Base-by-base conservation (phyloP, 2,797 vertebrate genomes). In the Tragopan temminckii region DNA sequence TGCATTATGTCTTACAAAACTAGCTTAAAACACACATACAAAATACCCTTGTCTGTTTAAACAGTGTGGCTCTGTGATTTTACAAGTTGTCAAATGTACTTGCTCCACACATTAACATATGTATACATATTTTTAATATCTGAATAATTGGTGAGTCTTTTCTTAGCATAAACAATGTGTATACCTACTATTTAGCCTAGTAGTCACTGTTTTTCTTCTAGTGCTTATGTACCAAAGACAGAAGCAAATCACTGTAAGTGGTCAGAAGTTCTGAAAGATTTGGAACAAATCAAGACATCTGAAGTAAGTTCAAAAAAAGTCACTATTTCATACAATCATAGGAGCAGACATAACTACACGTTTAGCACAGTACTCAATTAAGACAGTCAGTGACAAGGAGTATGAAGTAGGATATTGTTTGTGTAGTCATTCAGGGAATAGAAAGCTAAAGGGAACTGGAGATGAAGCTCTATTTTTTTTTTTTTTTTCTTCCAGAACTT, bases 171-270 rank as follows among this genome's bases (percentile, higher is more conserved):
- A 87, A 36, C 1, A 0, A 45, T 61, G 15, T 7, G 13, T 40
- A 16, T 50, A 15, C 4, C 15, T 48, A 4, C 29, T 70, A 15
- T 62, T 69, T n/a, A 85, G 31, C 27, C 31, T 45, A 42, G 75
- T 8, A 31, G 29, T 62, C 64, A 58, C 75, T 72, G 77, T 58
- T 40, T 94, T 94, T 87, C 83, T 97, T 96, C 81, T 57, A 97
- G 96, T 76, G 90, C 90, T 82, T 93, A 90, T 67, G 86, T 98
- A 57, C 97, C 96, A 40, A 96, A 97, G 93, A 97, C 95, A 91
- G 97, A 96, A 71, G 96, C 96, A 43, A 48, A 11, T 38, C 62
- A 85, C 3, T 96, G 95, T 93, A 94, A 80, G 55, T 96, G 95
- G 95, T 46, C n/a, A 1, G 40, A 87, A 85, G 97, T 98, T 68